Percentiles rank a stretch among this genome's conserved stretches.
These are phyloP conservation scores for Pagrus major DNA, from an alignment of 2,113 vertebrate genomes.

Conservation along the genomic window DNA sequence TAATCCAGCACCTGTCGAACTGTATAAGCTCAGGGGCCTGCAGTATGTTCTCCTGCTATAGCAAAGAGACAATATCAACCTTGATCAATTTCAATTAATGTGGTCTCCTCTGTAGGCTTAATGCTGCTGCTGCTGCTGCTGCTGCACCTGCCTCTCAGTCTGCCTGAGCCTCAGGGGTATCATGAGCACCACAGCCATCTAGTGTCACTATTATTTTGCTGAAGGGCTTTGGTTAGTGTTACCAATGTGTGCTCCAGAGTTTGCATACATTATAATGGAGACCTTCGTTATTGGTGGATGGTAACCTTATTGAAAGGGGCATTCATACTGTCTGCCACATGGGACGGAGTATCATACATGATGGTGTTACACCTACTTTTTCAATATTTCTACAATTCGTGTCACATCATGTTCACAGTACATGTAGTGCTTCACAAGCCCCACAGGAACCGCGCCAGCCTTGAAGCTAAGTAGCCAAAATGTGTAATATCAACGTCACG, in stretches of 20 bases:
- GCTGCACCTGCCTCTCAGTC: slow-evolving; percentile 10
- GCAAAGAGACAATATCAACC: slow-evolving; percentile 25
- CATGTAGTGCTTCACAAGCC: too few relatives aligned
- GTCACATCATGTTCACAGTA: too few relatives aligned
- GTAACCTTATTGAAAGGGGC: background rate
- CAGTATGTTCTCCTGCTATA: slow-evolving; percentile 13
- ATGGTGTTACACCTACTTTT: background rate
- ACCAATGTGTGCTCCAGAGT: background rate
- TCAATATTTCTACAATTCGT: too few relatives aligned
- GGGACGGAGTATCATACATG: background rate
- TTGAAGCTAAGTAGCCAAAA: too few relatives aligned
- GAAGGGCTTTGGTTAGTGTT: background rate
- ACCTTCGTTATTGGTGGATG: background rate
- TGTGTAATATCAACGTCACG: too few relatives aligned
- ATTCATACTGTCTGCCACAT: background rate
- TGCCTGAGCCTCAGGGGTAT: slow-evolving; percentile 22
- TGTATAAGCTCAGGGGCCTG: background rate
- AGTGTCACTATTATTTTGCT: slow-evolving; percentile 11
- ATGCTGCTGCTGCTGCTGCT: slow-evolving; percentile 37
- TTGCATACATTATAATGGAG: background rate
- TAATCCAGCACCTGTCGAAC: slow-evolving; percentile 11
- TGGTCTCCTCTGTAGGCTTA: slow-evolving; percentile 22
- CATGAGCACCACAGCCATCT: slow-evolving; percentile 24
- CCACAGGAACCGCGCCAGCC: too few relatives aligned
- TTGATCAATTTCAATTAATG: slow-evolving; percentile 44